Evolutionary conservation across 37 sponge, comb jelly and placozoan genomes (phyloP), one percentile per base, ranked within the genome.

Genomic region (Halisarca cf. caerulea): DNA sequence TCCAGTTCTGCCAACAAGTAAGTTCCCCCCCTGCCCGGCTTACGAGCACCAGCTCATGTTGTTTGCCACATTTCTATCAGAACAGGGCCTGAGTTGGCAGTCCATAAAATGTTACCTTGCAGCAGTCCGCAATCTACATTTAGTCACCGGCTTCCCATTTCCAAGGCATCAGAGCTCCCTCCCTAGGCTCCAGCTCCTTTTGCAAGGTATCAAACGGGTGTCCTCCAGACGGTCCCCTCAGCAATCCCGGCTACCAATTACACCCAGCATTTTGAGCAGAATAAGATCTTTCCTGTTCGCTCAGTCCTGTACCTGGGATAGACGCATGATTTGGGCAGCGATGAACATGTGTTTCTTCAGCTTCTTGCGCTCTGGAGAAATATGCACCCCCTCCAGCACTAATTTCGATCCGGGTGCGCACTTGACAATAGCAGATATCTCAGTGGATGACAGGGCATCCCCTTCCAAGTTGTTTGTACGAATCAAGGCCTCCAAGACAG

Each of bases 401-500:
- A 51, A 15, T 7, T 83, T 51, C 66, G 88, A 88, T 53, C 58
- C 64, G 18, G 23, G 9, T 0, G 57, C 30, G 44, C 84, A 78
- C 38, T 20, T 83, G 38, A 38, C 55, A 4, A 20, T 47, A 6
- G 55, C 18, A 2, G 71, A 88, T 44, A 25, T 88, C 1, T 0
- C 80, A 20, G 35, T 86, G 58, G 81, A 86, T 73, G 57, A 14
- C 39, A n/a, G 3, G 24, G 44, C 27, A 15, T 23, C 27, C 28
- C 84, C 88, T 28, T 9, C 36, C 0, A 44, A 27, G 25, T 11
- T 83, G 0, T 37, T 6, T 18, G 68, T 83, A 0, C 9, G 38
- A 4, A 51, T 88, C 32, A 88, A 88, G 69, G 59, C 54, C 7
- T 83, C 80, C 0, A 86, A 86, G 73, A 86, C 87, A 25, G 87